These are phyloP conservation scores for Hippocampus kuda DNA, from an alignment of 2,797 vertebrate genomes.

Conservation along the genomic window DNA sequence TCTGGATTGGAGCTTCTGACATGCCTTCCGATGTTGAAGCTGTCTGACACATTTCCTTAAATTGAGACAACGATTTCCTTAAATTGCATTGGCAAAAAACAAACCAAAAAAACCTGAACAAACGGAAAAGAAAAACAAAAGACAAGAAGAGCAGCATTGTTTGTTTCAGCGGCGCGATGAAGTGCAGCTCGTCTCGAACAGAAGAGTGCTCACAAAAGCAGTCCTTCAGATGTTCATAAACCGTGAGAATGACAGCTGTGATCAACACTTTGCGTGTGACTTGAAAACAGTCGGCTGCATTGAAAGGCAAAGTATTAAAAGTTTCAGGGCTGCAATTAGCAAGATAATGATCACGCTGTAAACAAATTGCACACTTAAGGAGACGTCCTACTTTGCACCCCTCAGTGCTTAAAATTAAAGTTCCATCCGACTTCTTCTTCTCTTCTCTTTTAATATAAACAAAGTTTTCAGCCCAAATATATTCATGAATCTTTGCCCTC, in stretches of 20 bases:
- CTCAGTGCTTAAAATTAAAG: constrained; percentile 25
- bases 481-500: constrained; percentile 15
- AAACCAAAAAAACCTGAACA: not conserved
- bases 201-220: not conserved
- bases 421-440: constrained; percentile 30
- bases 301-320: constrained; percentile 5
- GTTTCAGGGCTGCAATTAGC: constrained; percentile 32
- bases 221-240: constrained; percentile 5
- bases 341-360: constrained; percentile 32
- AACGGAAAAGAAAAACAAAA: not conserved
- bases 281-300: not conserved
- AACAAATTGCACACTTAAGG: constrained; percentile 14
- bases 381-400: constrained; percentile 4
- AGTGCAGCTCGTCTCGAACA: not conserved
- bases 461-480: constrained; percentile 20
- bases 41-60: too few relatives aligned
- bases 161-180: not conserved
- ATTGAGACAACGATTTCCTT: not conserved
- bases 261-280: not conserved
- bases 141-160: not conserved
- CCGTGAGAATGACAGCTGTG: constrained; percentile 2
- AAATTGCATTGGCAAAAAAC: not conserved
- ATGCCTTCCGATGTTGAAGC: too few relatives aligned
- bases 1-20: too few relatives aligned
- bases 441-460: constrained; percentile 15